These are phyloP conservation scores for Cyclargus thomasi DNA, from an alignment of 1,140 invertebrate species.

Conservation along the genomic window DNA sequence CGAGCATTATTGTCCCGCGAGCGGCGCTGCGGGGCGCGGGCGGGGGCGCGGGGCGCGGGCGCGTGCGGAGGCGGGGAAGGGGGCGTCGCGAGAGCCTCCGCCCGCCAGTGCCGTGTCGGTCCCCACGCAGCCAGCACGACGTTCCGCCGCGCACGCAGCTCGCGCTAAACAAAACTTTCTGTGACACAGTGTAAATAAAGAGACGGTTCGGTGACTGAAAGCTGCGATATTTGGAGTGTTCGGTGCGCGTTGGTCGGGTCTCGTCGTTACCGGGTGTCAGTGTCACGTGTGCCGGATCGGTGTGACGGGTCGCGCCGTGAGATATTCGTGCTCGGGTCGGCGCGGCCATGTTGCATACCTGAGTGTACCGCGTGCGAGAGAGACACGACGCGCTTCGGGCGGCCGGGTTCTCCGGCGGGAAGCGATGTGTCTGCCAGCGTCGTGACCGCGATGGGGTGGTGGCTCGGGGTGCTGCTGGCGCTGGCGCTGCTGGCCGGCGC, in stretches of 20 bases:
- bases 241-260: constrained; percentile 13
- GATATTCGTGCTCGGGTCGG: constrained; percentile 70
- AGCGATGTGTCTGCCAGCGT: constrained; percentile 57
- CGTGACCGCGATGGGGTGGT: constrained; percentile 68
- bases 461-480: constrained; percentile 68
- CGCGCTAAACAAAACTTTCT: constrained; percentile 32
- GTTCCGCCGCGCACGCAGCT: constrained; percentile 28
- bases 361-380: constrained; percentile 67
- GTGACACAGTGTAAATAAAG: not conserved
- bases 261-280: constrained; percentile 42
- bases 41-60: constrained; percentile 41
- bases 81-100: constrained; percentile 63
- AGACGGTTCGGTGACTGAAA: constrained; percentile 13
- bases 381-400: constrained; percentile 58
- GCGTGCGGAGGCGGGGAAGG: too few species aligned
- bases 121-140: constrained; percentile 53
- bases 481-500: constrained; percentile 60
- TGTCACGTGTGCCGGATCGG: constrained; percentile 72
- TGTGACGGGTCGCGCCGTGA: constrained; percentile 69
- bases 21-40: constrained; percentile 54
- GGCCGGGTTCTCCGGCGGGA: constrained; percentile 49
- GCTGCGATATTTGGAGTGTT: constrained; percentile 8
- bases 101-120: constrained; percentile 63
- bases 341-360: constrained; percentile 73
- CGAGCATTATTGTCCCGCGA: constrained; percentile 65